Base-by-base conservation (phyloP, 2,888 invertebrate genomes). In the Diloba caeruleocephala region DNA sequence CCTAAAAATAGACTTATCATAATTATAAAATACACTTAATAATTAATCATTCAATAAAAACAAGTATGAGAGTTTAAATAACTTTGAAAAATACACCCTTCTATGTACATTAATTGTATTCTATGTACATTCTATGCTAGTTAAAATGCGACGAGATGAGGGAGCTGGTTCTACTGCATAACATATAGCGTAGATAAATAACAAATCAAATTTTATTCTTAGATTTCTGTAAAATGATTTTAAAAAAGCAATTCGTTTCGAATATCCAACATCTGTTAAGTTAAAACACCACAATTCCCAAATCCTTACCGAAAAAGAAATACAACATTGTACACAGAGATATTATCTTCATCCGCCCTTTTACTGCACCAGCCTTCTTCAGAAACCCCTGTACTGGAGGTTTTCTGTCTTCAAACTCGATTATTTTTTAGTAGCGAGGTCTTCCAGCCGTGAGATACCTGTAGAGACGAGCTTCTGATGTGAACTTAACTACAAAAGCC, bases 391-490 rank as follows among this genome's bases (percentile, higher is more conserved):
- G n/a, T n/a, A 64, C 59, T 36, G 58, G 44, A 9, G n/a, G n/a
- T 55, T 17, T 62, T 56, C 41, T 39, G 23, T 61, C 46, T 43
- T 65, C 28, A 44, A 57, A 74, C 51, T 74, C 74, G 65, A 46
- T 31, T 49, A 48, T 49, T 63, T 50, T 53, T 76, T 83, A 94
- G 96, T 95, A 95, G 96, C 95, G 96, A 95, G 96, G 96, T 96
- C 96, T 96, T 96, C 96, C 96, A 96, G 97, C 98, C 98, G 98
- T 98, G 98, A 98, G 98, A 98, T 98, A 98, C 98, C 98, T 98
- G 98, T 98, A 98, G 98, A 98, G 98, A 98, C 98, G 98, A 98
- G 98, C 98, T 98, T 98, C 98, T 98, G 98, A 98, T 96, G 92
- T 94, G 92, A 95, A 95, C 96, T 95, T 96, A 96, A 97, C 97